Conservation (phyloP, 2,113 vertebrate genomes). For the Ceyx melanurus region DNA sequence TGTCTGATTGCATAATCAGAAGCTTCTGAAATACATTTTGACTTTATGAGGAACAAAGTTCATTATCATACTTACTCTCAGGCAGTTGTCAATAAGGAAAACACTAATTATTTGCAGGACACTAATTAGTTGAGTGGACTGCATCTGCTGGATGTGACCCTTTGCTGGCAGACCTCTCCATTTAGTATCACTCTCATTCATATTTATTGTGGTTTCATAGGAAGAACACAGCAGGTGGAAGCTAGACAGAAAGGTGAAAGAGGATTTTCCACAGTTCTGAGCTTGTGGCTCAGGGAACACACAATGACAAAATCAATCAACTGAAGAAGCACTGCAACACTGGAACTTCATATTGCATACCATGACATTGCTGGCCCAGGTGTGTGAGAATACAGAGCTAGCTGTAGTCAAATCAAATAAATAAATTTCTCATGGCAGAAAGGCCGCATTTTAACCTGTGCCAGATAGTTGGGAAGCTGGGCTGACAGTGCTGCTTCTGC, state of each 20-base stretch:
- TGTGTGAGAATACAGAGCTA: neutral
- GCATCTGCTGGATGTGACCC: neutral
- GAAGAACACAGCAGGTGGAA: neutral
- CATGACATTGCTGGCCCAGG: fast-evolving
- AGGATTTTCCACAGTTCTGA: neutral
- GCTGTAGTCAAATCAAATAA: neutral
- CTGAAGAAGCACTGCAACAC: fast-evolving
- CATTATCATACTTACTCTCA: neutral
- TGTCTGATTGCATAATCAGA: neutral
- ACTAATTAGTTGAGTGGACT: neutral
- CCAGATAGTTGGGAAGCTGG: neutral
- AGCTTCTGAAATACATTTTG: neutral
- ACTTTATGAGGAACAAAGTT: neutral
- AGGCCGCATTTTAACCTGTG: neutral
- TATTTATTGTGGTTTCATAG: neutral
- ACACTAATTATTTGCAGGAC: neutral
- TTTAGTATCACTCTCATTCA: neutral
- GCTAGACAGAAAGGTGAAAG: neutral
- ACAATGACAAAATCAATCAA: neutral
- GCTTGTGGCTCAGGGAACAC: neutral
- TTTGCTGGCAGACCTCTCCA: neutral
- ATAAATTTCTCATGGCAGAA: neutral
- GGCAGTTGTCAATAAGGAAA: neutral
- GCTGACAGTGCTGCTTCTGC: neutral
- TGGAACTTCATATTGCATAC: neutral